Percentiles rank a stretch among this genome's conserved stretches.
These are phyloP conservation scores for Hyles euphorbiae DNA, from an alignment of 1,140 invertebrate genomes.

Conservation along the genomic window DNA sequence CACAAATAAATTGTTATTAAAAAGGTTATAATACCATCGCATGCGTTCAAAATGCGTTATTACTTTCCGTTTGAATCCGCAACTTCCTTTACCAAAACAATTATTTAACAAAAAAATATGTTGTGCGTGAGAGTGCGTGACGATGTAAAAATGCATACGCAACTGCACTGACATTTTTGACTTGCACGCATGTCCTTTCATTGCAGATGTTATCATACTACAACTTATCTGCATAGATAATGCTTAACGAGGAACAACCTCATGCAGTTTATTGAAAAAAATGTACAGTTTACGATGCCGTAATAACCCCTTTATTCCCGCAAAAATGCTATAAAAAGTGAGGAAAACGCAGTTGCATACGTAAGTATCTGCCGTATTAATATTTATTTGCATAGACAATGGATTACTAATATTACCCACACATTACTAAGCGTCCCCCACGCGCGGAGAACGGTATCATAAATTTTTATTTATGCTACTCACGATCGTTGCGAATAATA, in stretches of 20 bases:
- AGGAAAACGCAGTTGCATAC: slow-evolving; percentile 40
- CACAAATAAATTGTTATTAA: not conserved
- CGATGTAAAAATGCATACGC: slow-evolving; percentile 11
- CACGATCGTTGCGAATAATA: too few species aligned
- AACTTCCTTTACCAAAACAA: slow-evolving; percentile 51
- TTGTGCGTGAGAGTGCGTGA: slow-evolving; percentile 45
- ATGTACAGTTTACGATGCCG: slow-evolving; percentile 18
- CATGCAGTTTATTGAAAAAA: slow-evolving; percentile 24
- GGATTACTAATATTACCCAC: slow-evolving; percentile 51
- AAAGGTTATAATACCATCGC: slow-evolving; percentile 19
- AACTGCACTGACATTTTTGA: slow-evolving; percentile 23
- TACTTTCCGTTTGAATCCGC: slow-evolving; percentile 41
- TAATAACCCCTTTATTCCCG: slow-evolving; percentile 21
- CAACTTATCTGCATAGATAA: slow-evolving; percentile 25
- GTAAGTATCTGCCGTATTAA: slow-evolving; percentile 51
- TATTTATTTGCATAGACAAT: slow-evolving; percentile 63
- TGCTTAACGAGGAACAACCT: slow-evolving; percentile 20
- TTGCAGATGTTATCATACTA: slow-evolving; percentile 31
- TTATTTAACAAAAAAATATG: slow-evolving; percentile 47
- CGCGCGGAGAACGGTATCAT: slow-evolving; percentile 1
- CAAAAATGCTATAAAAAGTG: slow-evolving; percentile 28
- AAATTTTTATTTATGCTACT: too few species aligned
- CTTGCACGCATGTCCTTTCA: slow-evolving; percentile 34
- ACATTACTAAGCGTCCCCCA: not conserved
- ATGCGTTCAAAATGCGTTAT: slow-evolving; percentile 31